A percentile compares a stretch with the other conserved stretches of the same genome.
Conservation (phyloP, 2,113 vertebrate species). For the Chaetops frenatus region DNA sequence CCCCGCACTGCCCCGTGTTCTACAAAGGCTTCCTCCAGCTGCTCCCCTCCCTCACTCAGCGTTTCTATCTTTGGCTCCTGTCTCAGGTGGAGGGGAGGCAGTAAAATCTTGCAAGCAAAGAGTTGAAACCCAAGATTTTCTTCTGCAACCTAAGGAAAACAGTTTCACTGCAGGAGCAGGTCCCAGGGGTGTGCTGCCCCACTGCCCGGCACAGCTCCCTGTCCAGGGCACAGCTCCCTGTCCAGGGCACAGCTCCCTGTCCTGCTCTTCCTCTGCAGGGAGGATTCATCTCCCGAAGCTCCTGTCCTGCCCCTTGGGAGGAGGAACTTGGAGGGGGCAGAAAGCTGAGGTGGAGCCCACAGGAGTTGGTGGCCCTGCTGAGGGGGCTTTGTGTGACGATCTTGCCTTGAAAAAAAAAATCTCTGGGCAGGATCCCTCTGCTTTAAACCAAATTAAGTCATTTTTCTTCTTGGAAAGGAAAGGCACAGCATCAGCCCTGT, state of each 20-base stretch:
- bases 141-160: not conserved
- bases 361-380: not conserved
- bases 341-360: not conserved
- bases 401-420: not conserved
- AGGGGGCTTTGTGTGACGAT: not conserved
- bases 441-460: not conserved
- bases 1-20: not conserved
- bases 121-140: not conserved
- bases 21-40: not conserved
- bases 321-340: not conserved
- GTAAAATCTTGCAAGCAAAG: not conserved
- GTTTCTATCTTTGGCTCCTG: not conserved
- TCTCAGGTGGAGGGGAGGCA: not conserved
- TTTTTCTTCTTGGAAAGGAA: not conserved
- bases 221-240: not conserved
- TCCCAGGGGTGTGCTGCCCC: fast-evolving
- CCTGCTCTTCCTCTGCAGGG: fast-evolving
- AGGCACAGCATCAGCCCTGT: not conserved
- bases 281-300: not conserved
- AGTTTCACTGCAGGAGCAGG: not conserved
- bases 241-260: no score
- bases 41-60: not conserved
- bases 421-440: not conserved
- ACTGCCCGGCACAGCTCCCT: fast-evolving
- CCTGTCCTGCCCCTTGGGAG: not conserved